These are phyloP conservation scores for Nasonia oneida DNA, from an alignment of 2,888 invertebrate species.

Conservation along the genomic window DNA sequence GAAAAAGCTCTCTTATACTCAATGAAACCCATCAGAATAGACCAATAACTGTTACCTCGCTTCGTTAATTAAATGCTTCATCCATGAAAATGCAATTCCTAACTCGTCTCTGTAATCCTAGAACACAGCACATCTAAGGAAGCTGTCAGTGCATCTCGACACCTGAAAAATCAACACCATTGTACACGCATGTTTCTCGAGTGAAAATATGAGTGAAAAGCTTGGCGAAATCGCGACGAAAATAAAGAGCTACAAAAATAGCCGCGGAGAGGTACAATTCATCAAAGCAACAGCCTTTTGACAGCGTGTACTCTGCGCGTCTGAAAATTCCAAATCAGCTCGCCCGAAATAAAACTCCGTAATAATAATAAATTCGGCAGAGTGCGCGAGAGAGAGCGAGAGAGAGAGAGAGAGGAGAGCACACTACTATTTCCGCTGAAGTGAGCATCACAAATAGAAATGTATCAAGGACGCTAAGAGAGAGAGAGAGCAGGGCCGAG, in stretches of 20 bases:
- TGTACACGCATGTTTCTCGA: not conserved
- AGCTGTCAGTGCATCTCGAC: not conserved
- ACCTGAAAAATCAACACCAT: slow-evolving; percentile 1
- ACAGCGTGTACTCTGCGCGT: not conserved
- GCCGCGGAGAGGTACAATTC: not conserved
- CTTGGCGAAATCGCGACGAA: not conserved
- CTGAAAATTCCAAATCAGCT: not conserved
- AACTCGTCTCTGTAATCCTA: not conserved
- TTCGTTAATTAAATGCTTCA: slow-evolving; percentile 30
- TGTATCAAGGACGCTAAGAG: not conserved
- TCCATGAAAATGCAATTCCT: slow-evolving; percentile 41
- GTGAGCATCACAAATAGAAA: slow-evolving; percentile 9
- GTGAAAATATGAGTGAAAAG: slow-evolving; percentile 3
- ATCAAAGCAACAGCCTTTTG: not conserved
- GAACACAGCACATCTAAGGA: slow-evolving; percentile 1
- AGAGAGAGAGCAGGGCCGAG: not conserved
- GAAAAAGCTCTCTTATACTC: not conserved
- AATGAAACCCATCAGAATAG: not conserved
- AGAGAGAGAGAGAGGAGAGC: not conserved
- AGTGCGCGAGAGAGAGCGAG: not conserved
- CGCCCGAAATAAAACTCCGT: slow-evolving; percentile 6
- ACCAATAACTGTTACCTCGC: slow-evolving; percentile 11
- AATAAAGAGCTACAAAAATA: not conserved
- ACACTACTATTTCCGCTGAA: not conserved
- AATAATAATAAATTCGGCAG: slow-evolving; percentile 13